These are phyloP conservation scores for Agrochola macilenta DNA, from an alignment of 2,888 invertebrate genomes.

Conservation along the genomic window DNA sequence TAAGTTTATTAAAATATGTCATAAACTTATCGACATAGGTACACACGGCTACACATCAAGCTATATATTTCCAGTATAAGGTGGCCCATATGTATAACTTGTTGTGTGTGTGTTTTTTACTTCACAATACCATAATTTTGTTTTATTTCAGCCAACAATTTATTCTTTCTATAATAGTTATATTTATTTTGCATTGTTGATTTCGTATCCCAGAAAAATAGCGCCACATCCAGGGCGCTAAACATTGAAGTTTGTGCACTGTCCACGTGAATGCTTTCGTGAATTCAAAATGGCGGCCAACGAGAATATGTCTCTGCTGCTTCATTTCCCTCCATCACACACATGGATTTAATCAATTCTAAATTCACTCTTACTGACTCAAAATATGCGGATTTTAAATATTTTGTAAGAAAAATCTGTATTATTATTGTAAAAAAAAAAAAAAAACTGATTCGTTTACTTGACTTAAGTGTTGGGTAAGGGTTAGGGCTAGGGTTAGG, in stretches of 20 bases:
- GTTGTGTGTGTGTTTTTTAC: no score
- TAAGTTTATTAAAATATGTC: no score
- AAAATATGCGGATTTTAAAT: neutral
- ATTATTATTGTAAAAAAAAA: conserved; percentile 3
- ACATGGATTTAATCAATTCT: conserved; percentile 8
- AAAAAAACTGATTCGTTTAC: conserved; percentile 3
- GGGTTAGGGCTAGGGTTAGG: no score
- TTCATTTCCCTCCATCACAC: conserved; percentile 18
- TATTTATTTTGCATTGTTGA: no score
- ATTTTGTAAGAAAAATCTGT: neutral
- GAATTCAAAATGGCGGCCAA: conserved; percentile 20
- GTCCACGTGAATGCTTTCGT: conserved; percentile 7
- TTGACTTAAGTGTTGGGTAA: neutral
- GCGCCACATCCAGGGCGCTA: neutral
- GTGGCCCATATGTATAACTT: no score
- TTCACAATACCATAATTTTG: no score
- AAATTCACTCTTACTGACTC: neutral
- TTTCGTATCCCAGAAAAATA: no score
- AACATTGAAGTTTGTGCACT: neutral
- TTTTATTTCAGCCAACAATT: no score
- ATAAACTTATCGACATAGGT: no score
- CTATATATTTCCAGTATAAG: no score
- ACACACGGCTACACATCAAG: no score
- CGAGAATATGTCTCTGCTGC: conserved; percentile 6
- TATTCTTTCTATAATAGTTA: no score